Conservation (phyloP, 2,113 vertebrate genomes). For the Bombycilla garrulus region DNA sequence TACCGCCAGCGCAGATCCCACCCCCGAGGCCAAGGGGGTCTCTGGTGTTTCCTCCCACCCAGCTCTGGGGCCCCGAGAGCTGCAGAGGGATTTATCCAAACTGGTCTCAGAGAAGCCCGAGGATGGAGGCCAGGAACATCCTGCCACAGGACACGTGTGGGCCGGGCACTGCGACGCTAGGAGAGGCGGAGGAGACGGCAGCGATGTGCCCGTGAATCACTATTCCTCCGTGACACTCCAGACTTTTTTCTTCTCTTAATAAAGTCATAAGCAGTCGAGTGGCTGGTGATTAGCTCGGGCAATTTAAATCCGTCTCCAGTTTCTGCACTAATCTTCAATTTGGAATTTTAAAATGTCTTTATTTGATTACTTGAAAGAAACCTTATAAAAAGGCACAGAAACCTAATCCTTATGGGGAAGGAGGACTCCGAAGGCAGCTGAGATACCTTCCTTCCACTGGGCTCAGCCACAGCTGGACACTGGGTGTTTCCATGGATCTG, state of each 20-base stretch:
- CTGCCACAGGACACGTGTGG: background rate
- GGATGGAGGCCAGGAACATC: background rate
- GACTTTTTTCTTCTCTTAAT: background rate
- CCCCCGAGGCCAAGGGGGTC: no score
- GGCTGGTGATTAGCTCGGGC: constrained; percentile 3
- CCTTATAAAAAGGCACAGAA: background rate
- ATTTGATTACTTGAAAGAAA: background rate
- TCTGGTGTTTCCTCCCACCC: background rate
- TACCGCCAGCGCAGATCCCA: fast-evolving
- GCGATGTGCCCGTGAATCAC: background rate
- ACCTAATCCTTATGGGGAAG: background rate
- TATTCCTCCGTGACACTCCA: background rate
- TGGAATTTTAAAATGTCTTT: constrained; percentile 6
- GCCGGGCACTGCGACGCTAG: background rate
- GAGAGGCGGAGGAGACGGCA: background rate
- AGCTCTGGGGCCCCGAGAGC: background rate
- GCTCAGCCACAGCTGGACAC: background rate
- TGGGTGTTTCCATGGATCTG: fast-evolving
- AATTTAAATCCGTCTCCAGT: constrained; percentile 21
- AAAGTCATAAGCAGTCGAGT: constrained; percentile 17
- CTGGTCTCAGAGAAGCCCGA: background rate
- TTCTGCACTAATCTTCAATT: background rate
- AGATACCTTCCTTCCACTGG: background rate
- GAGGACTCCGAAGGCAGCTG: background rate
- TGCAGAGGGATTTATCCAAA: background rate